A percentile compares a stretch with the other conserved stretches of the same genome.
Conservation (phyloP, 2,113 vertebrate species). For the Siphamia tubifer region DNA sequence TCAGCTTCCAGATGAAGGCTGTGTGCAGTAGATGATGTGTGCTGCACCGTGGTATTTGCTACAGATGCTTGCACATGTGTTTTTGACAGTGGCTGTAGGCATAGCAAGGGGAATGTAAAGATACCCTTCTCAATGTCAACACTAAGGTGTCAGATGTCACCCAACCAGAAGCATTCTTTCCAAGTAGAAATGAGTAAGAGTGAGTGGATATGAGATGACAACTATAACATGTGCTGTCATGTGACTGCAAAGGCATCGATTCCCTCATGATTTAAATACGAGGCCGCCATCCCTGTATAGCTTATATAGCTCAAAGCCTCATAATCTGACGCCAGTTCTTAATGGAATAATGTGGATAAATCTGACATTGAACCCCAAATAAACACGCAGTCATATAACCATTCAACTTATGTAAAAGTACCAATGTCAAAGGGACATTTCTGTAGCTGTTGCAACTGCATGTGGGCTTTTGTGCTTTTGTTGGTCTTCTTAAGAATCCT, state of each 20-base stretch:
- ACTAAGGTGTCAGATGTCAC: conserved; percentile 39
- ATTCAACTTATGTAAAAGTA: neutral
- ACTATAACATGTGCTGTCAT: conserved; percentile 17
- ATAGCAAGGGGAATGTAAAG: conserved; percentile 29
- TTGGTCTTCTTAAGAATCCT: conserved; percentile 14
- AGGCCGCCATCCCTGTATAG: neutral
- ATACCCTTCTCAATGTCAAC: conserved; percentile 57
- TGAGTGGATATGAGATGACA: conserved; percentile 46
- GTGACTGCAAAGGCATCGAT: conserved; percentile 33
- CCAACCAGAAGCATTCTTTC: conserved; percentile 24
- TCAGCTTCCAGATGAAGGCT: neutral
- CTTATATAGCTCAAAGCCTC: neutral
- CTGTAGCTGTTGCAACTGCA: neutral
- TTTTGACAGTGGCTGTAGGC: conserved; percentile 41
- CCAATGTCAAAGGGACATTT: neutral
- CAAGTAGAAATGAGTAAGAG: neutral
- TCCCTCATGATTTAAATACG: conserved; percentile 13
- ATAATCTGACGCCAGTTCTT: neutral
- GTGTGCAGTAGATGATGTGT: neutral
- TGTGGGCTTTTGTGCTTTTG: neutral
- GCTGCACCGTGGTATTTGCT: conserved; percentile 15
- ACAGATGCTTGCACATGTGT: conserved; percentile 20
- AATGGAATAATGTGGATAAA: neutral
- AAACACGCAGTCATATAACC: neutral
- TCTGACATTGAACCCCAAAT: neutral